A percentile compares a stretch with the other conserved stretches of the same genome.
These are phyloP conservation scores for Cariama cristata DNA, from an alignment of 2,113 vertebrate species.

Conservation along the genomic window DNA sequence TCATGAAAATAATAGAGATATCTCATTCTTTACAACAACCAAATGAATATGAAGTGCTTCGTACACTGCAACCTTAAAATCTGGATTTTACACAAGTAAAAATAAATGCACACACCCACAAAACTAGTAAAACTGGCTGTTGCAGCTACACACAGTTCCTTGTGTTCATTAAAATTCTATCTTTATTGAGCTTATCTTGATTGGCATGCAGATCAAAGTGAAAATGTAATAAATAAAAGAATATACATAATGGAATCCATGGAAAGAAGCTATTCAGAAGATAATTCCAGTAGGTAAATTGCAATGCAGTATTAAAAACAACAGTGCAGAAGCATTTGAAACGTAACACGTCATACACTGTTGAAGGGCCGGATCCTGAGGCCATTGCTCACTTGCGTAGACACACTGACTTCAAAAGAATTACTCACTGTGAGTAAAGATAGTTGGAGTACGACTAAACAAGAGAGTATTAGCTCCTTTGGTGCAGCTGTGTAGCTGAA, in stretches of 20 bases:
- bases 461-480: background rate
- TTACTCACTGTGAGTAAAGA: conserved; percentile 36
- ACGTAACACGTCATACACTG: conserved; percentile 19
- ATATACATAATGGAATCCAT: conserved; percentile 72
- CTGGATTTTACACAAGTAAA: conserved; percentile 80
- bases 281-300: conserved; percentile 63
- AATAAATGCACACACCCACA: conserved; percentile 81
- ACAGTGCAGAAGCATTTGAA: conserved; percentile 48
- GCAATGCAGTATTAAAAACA: conserved; percentile 56
- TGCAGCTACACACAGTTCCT: conserved; percentile 75
- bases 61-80: conserved; percentile 63
- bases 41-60: conserved; percentile 70
- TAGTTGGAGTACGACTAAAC: conserved; percentile 27
- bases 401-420: conserved; percentile 56
- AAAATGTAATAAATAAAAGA: conserved; percentile 76
- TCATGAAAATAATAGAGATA: background rate
- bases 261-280: conserved; percentile 72
- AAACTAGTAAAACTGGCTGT: conserved; percentile 82
- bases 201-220: conserved; percentile 82
- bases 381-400: conserved; percentile 52
- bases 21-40: conserved; percentile 38
- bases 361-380: conserved; percentile 52
- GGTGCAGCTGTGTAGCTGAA: background rate
- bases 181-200: conserved; percentile 78
- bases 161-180: conserved; percentile 78